Evolutionary conservation across 1,140 invertebrate species (phyloP).

Genomic region (Drosophila micromelanica): DNA sequence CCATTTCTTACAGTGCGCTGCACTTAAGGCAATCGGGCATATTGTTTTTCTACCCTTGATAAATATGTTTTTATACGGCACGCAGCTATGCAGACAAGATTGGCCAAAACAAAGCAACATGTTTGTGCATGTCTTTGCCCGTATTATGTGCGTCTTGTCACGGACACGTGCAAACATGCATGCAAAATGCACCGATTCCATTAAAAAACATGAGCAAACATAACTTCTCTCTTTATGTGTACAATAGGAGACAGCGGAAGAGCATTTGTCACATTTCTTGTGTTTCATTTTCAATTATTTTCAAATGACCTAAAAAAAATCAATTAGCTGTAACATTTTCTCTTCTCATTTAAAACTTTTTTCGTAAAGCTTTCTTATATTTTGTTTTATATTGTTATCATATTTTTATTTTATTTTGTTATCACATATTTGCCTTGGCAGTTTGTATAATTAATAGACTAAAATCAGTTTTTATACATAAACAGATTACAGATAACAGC

Average conservation of each 20-base stretch:
- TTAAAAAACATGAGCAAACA: not conserved
- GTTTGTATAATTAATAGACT: not conserved
- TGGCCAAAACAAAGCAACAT: conserved; percentile 11
- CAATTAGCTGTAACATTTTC: not conserved
- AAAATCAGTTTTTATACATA: too few species aligned
- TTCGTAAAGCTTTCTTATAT: too few species aligned
- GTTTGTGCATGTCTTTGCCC: conserved; percentile 21
- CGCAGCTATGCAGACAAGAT: conserved; percentile 20
- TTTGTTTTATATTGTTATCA: too few species aligned
- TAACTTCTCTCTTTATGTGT: not conserved
- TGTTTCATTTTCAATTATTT: not conserved
- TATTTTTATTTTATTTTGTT: not conserved
- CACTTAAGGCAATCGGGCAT: conserved; percentile 35
- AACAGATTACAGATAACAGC: too few species aligned
- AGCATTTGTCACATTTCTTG: not conserved
- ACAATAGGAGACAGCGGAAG: conserved; percentile 7
- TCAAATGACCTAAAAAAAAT: not conserved
- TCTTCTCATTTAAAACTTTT: too few species aligned
- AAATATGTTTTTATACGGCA: conserved; percentile 2
- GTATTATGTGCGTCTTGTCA: conserved; percentile 5
- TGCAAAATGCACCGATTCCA: conserved; percentile 6
- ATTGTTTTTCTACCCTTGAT: conserved; percentile 18
- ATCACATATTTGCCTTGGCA: not conserved
- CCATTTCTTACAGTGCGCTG: conserved; percentile 45
- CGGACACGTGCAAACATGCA: conserved; percentile 36